Evolutionary conservation across 1,140 invertebrate species (phyloP), one percentile per base, ranked within the genome.

Genomic region (Diabrotica undecimpunctata): DNA sequence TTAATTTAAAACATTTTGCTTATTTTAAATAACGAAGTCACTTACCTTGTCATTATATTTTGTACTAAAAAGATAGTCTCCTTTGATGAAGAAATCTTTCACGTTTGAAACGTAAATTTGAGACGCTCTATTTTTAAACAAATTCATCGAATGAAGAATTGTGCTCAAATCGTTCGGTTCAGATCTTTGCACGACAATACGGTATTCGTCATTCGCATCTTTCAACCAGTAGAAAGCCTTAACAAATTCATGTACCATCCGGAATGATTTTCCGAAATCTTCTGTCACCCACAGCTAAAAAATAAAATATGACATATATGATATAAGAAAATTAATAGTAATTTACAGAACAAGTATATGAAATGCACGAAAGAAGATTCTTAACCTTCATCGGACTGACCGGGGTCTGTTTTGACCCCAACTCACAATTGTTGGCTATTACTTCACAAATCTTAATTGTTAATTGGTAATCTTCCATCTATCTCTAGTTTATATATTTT

Each of bases 1-100:
- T n/a, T n/a, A n/a, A n/a, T n/a, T n/a, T n/a, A n/a, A n/a, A n/a
- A n/a, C n/a, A n/a, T n/a, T n/a, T n/a, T n/a, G n/a, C n/a, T n/a
- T n/a, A n/a, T n/a, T n/a, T n/a, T n/a, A n/a, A n/a, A n/a, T n/a
- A n/a, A n/a, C 4, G 25, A 25, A 25, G 52, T 13, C 54, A 77
- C 79, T 79, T 66, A 83, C 82, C 71, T 81, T 78, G 67, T 79
- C 79, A 54, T 77, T 75, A 68, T 84, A 84, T 70, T 82, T 88
- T 0, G 89, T 91, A 0, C 88, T 92, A 81, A 96, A 95, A 85
- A 94, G 88, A 75, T 90, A 95, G 66, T 93, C 89, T 7, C 87
- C 90, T 74, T 86, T 88, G 5, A 94, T 83, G 75, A 91, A 88
- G 79, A 96, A 93, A 72, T 95, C 90, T 73, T 90, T 85, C 6